Base-by-base conservation (phyloP, 1,140 invertebrate species). In the Eupristina koningsbergeri region DNA sequence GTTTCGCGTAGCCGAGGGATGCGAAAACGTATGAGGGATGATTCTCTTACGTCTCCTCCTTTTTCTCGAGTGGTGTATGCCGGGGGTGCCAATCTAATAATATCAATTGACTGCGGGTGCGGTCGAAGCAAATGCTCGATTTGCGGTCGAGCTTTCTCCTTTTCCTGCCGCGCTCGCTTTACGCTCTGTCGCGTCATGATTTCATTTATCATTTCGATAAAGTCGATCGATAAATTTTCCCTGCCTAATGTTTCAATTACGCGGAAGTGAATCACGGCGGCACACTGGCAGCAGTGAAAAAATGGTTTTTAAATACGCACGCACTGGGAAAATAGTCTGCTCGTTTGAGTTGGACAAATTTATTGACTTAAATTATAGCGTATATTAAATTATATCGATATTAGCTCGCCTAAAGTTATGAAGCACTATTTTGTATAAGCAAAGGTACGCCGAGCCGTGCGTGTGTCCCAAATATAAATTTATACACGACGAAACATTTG, bases 1-100 rank as follows among this genome's bases (percentile, higher is more conserved):
- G 85, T 85, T 86, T 83, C 84, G 85, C 39, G 39, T 58, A 31
- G 50, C 50, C 13, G 76, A 47, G 26, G 15, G n/a, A 34, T 45
- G 53, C n/a, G 39, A 36, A 13, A 11, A 29, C 58, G 67, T 45
- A 39, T 26, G 39, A 75, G 69, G 80, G 71, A 71, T 81, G 41
- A 79, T 63, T 29, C 41, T 75, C 53, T 58, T 58, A 45, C 17
- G 74, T 78, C 47, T 61, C 64, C 47, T 77, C n/a, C 53, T 61
- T 80, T 81, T 80, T 74, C 69, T 61, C 22, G 3, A 73, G 13
- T 45, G 36, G 22, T 22, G 9, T 41, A 26, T 26, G 1, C 22
- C 87, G 87, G 86, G 90, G 89, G 88, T 90, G 89, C 90, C 91
- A 91, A 93, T 93, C 91, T 92, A 93, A 93, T 93, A 92, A 92